A percentile compares a stretch with the other conserved stretches of the same genome.
phyloP scores from a whole-genome alignment of 2,888 invertebrate genomes.

The Glyphotaelius pellucidus region DNA sequence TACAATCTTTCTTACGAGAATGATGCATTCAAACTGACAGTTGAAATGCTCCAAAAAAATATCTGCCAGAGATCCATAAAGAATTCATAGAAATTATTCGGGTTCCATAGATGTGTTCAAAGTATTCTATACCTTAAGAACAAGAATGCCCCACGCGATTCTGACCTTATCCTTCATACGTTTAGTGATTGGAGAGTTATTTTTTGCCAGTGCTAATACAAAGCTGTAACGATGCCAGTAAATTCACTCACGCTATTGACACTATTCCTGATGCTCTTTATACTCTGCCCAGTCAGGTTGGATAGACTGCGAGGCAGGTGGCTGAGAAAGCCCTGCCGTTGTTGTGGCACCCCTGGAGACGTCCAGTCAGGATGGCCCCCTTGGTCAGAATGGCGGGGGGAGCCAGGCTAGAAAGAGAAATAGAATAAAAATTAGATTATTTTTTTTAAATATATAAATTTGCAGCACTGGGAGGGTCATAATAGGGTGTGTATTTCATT shows the following conservation, averaged over 20 bases:
- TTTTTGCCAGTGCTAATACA: no score
- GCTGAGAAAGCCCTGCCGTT: conserved; percentile 72
- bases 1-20: no score
- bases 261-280: conserved; percentile 67
- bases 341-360: conserved; percentile 60
- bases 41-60: no score
- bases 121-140: no score
- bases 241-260: conserved; percentile 25
- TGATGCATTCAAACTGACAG: no score
- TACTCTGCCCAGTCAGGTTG: conserved; percentile 75
- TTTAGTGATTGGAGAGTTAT: no score
- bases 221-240: no score
- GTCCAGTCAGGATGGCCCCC: conserved; percentile 6
- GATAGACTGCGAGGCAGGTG: conserved; percentile 75
- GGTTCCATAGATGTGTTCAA: no score
- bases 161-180: no score
- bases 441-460: background rate
- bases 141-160: no score
- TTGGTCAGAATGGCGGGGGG: conserved; percentile 6
- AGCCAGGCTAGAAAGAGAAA: conserved; percentile 23
- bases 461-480: background rate
- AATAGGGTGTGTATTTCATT: background rate
- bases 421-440: background rate
- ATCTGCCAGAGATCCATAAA: no score
- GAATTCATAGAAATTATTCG: no score